Base-by-base conservation (phyloP, 1,140 invertebrate species). In the Andricus grossulariae region DNA sequence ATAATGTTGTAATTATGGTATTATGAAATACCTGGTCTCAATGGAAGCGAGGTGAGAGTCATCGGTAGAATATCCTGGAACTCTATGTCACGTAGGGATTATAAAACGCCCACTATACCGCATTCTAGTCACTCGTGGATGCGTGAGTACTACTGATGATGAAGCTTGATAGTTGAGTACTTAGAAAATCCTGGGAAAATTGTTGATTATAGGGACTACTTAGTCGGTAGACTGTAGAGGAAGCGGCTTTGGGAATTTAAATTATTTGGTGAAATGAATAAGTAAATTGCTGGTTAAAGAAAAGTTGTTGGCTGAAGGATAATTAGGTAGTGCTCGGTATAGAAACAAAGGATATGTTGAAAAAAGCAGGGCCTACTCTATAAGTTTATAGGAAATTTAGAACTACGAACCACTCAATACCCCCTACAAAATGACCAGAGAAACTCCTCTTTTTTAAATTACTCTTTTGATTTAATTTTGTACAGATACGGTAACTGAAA, bases 21-120 rank as follows among this genome's bases (percentile, higher is more conserved):
- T 60, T 21, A 60, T 60, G 19, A 60, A 16, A 16, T 6, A 60
- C 25, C 32, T 60, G 21, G 25, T 60, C 21, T 60, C 21, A 25
- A 66, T 13, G 71, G 71, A 45, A 71, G 52, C 76, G 75, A 79
- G 75, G 76, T 39, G 79, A 76, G 76, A 81, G 77, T 82, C 78
- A 80, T 77, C 81, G 79, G 74, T 74, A 80, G 81, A 79, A 79
- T 81, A 83, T 81, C 77, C 76, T 79, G 77, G 75, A 79, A 75
- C 76, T 71, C 78, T 80, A 74, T 77, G 80, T 83, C 80, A 80
- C 76, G 81, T 79, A 80, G 66, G 76, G 78, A 79, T 77, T 60
- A 73, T 76, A 82, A 50, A 75, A 83, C 82, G 84, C 84, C 82
- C 79, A 83, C 84, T 78, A 85, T 80, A 77, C 72, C 74, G 78